Percentiles rank a stretch among this genome's conserved stretches.
Evolutionary conservation across 2,113 vertebrate species (phyloP).

Genomic region (Daboia siamensis): DNA sequence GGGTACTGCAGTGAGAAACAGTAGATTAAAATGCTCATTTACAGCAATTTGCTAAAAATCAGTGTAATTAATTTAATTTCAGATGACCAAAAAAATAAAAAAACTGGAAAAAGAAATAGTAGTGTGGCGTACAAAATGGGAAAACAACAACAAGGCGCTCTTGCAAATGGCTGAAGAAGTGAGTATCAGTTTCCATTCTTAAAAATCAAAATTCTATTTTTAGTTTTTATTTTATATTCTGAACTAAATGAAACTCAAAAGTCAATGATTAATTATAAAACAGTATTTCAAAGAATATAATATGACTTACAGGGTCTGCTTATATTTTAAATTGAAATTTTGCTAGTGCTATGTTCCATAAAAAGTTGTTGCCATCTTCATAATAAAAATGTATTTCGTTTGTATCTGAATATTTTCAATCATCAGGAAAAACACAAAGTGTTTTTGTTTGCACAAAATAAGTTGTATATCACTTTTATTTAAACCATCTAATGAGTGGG

Average conservation of each 20-base stretch:
- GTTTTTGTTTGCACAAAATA: neutral
- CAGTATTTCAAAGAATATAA: neutral
- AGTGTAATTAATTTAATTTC: slow-evolving; percentile 26
- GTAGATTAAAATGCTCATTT: neutral
- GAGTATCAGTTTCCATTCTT: slow-evolving; percentile 44
- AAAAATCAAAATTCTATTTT: neutral
- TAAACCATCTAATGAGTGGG: neutral
- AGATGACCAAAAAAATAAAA: slow-evolving; percentile 99
- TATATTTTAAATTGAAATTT: neutral
- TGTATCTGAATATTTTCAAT: neutral
- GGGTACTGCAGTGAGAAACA: neutral
- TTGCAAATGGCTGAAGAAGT: slow-evolving; percentile 99
- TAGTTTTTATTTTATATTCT: neutral
- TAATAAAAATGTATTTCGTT: neutral
- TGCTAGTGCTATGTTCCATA: neutral
- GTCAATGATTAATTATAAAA: neutral
- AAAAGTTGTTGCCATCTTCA: neutral
- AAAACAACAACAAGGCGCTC: slow-evolving; percentile 96
- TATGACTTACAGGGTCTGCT: neutral
- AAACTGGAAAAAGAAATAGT: slow-evolving; percentile 98
- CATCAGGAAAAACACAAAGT: neutral
- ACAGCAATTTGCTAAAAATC: neutral
- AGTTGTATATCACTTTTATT: neutral
- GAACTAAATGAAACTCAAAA: neutral
- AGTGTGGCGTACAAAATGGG: slow-evolving; percentile 97